Evolutionary conservation across 2,888 invertebrate genomes (phyloP).

Genomic region (Dione vanillae): DNA sequence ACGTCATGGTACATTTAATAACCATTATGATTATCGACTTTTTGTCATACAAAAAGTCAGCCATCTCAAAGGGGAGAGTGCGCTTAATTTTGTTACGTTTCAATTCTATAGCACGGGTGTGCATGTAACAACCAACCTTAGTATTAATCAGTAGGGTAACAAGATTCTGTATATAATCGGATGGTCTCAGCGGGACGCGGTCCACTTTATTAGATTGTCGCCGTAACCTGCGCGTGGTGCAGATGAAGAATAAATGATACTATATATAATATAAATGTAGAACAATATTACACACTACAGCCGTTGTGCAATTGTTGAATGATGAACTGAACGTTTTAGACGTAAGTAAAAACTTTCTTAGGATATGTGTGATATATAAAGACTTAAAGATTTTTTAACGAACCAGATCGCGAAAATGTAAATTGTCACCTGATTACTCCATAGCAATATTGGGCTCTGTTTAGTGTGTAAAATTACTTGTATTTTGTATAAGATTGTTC

Average conservation of each 20-base stretch:
- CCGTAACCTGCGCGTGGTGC: slow-evolving; percentile 72
- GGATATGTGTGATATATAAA: too few relatives aligned
- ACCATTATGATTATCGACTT: slow-evolving; percentile 20
- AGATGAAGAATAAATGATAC: slow-evolving; percentile 53
- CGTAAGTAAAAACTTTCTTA: too few relatives aligned
- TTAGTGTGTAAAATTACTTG: too few relatives aligned
- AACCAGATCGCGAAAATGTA: too few relatives aligned
- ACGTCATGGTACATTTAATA: slow-evolving; percentile 13
- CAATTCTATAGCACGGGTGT: slow-evolving; percentile 63
- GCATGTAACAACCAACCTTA: slow-evolving; percentile 62
- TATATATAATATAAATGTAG: slow-evolving; percentile 24
- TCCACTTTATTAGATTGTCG: slow-evolving; percentile 80
- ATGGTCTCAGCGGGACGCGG: slow-evolving; percentile 77
- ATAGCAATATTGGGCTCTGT: too few relatives aligned
- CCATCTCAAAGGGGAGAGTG: slow-evolving; percentile 31
- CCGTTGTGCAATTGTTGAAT: too few relatives aligned
- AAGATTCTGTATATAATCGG: slow-evolving; percentile 78
- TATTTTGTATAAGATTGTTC: too few relatives aligned
- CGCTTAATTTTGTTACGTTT: slow-evolving; percentile 60
- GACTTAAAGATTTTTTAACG: too few relatives aligned
- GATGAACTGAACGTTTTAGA: too few relatives aligned
- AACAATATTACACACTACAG: background rate
- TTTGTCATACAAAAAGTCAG: slow-evolving; percentile 24
- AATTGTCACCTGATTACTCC: too few relatives aligned
- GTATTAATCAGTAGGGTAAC: slow-evolving; percentile 83